These are phyloP conservation scores for Aythya baeri DNA, from an alignment of 2,113 vertebrate species.

Conservation along the genomic window DNA sequence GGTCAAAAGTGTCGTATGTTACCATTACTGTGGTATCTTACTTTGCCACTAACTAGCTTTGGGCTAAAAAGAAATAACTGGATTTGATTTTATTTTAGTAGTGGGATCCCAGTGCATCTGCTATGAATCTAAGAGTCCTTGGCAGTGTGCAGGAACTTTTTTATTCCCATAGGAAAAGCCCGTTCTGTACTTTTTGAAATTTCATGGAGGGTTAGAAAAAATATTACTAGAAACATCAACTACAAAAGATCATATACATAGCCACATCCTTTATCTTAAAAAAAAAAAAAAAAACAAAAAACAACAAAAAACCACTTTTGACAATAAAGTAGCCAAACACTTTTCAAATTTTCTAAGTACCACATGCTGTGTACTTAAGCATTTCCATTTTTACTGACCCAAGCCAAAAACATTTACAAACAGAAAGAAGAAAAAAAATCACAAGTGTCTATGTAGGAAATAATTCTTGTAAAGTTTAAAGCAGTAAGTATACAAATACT, in stretches of 20 bases:
- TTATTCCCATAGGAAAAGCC: not conserved
- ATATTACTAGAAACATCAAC: not conserved
- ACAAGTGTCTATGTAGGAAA: not conserved
- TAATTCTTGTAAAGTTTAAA: conserved; percentile 27
- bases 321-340: not conserved
- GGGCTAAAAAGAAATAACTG: not conserved
- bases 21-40: not conserved
- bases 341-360: not conserved
- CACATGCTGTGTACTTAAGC: not conserved
- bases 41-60: not conserved
- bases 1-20: not conserved
- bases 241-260: not conserved
- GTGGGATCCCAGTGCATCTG: not conserved
- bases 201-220: not conserved
- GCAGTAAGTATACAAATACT: conserved; percentile 10
- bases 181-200: not conserved
- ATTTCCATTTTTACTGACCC: not conserved
- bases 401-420: not conserved
- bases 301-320: not conserved
- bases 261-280: not conserved
- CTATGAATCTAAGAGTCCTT: not conserved
- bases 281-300: rapidly evolving
- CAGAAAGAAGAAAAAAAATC: not conserved
- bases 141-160: not conserved
- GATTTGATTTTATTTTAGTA: not conserved